Evolutionary conservation across 2,888 invertebrate genomes (phyloP), one percentile per base, ranked within the genome.

Genomic region (Ornithoptera alexandrae): DNA sequence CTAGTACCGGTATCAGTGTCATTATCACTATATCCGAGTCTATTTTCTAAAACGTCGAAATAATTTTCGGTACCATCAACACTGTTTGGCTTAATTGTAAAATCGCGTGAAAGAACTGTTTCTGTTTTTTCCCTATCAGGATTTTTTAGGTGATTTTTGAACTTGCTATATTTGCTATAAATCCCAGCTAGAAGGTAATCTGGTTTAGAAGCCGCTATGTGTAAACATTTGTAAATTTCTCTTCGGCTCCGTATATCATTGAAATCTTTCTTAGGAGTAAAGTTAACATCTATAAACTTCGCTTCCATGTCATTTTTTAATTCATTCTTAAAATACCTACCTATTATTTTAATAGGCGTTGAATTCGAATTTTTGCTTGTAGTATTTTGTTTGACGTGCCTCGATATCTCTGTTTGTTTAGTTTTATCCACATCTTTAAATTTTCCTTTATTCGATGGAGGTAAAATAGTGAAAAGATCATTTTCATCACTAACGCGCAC

Each of bases 31-130:
- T 20, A 57, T 20, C 62, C 46, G 5, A 61, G 61, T 15, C 24
- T 42, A 66, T 66, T 46, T 62, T 70, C 69, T 36, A 66, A 66
- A 50, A 50, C 59, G 22, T 70, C 69, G 20, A 59, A 70, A 59
- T 59, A 58, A 30, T 50, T 12, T 62, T 66, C 65, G 22, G 58
- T 65, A 50, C 36, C 36, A 56, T 62, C 61, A 30, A 50, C 24
- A 24, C 67, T 61, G 42, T 62, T 20, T 57, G 46, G 50, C 17
- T 57, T 56, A 65, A 20, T 63, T 36, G 66, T 24, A 18, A 58
- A 36, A 60, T 59, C 60, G 39, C 7, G 15, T 20, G 18, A 30
- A 7, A 46, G 53, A 56, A 58, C 22, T n/a, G 70, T 70, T 30
- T 67, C 61, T 6, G 4, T 1, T 42, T 68, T 56, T 36, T 68